Percentiles rank a stretch among this genome's conserved stretches.
These are phyloP conservation scores for Eutolmus rufibarbis DNA, from an alignment of 2,888 invertebrate genomes.

Conservation along the genomic window DNA sequence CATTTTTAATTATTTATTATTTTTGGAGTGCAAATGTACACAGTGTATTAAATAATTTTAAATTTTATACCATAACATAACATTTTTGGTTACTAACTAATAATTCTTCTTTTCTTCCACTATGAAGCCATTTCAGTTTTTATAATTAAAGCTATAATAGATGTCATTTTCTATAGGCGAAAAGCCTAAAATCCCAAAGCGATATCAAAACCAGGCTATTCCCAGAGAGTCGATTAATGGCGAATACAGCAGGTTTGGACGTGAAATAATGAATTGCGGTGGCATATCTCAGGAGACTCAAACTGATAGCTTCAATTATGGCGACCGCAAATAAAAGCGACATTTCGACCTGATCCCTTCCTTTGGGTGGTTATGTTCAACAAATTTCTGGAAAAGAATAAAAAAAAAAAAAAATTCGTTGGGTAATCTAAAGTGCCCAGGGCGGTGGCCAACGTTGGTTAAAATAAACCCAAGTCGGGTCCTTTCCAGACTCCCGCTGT, in stretches of 20 bases:
- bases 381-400: conserved; percentile 2
- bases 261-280: not conserved
- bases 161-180: too few species aligned
- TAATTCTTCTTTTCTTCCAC: too few species aligned
- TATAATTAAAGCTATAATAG: too few species aligned
- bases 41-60: too few species aligned
- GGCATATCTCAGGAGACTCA: not conserved
- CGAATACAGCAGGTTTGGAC: not conserved
- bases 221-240: not conserved
- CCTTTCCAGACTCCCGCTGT: conserved; percentile 39
- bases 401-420: not conserved
- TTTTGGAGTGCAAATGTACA: too few species aligned
- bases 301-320: conserved; percentile 26
- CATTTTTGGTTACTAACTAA: too few species aligned
- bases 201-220: not conserved
- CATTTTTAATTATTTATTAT: too few species aligned
- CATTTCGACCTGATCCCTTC: conserved; percentile 10
- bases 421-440: conserved; percentile 14
- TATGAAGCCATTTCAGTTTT: too few species aligned
- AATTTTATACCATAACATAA: too few species aligned
- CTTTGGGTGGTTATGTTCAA: conserved; percentile 17
- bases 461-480: conserved; percentile 27
- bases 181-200: not conserved
- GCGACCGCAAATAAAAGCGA: conserved; percentile 5
- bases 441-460: conserved; percentile 6